These are phyloP conservation scores for Suncus etruscus DNA, from an alignment of 2,113 vertebrate species.

Conservation along the genomic window DNA sequence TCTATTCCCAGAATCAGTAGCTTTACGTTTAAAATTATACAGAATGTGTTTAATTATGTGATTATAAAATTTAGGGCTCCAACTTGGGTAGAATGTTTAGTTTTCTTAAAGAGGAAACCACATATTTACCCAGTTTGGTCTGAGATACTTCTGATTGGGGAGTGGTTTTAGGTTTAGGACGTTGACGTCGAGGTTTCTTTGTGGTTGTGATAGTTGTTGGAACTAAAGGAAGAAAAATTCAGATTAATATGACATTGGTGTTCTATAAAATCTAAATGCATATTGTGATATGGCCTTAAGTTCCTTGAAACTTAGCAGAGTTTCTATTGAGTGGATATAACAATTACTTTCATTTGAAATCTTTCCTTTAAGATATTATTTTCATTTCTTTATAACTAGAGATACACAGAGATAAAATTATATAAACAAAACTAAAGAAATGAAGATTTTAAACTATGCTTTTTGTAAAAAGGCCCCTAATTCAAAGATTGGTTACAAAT, in stretches of 20 bases:
- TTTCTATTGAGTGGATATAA: conserved; percentile 10
- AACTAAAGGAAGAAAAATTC: conserved; percentile 68
- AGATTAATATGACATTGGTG: conserved; percentile 19
- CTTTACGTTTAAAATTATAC: neutral
- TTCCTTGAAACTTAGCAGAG: neutral
- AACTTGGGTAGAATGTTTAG: neutral
- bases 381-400: conserved; percentile 39
- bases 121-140: conserved; percentile 87
- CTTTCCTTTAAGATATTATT: conserved; percentile 9
- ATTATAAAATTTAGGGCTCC: neutral
- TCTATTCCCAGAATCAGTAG: neutral
- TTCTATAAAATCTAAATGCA: neutral
- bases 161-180: conserved; percentile 86
- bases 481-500: neutral
- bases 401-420: conserved; percentile 22
- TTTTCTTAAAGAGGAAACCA: conserved; percentile 36
- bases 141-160: conserved; percentile 81
- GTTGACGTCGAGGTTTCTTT: conserved; percentile 56
- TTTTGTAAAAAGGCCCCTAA: conserved; percentile 30
- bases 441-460: neutral
- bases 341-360: conserved; percentile 19
- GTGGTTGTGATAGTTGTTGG: conserved; percentile 46
- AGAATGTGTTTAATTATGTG: too few relatives aligned
- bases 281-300: neutral
- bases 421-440: conserved; percentile 8